phyloP scores from a whole-genome alignment of 2,888 invertebrate genomes.

The Euspilapteryx auroguttella region DNA sequence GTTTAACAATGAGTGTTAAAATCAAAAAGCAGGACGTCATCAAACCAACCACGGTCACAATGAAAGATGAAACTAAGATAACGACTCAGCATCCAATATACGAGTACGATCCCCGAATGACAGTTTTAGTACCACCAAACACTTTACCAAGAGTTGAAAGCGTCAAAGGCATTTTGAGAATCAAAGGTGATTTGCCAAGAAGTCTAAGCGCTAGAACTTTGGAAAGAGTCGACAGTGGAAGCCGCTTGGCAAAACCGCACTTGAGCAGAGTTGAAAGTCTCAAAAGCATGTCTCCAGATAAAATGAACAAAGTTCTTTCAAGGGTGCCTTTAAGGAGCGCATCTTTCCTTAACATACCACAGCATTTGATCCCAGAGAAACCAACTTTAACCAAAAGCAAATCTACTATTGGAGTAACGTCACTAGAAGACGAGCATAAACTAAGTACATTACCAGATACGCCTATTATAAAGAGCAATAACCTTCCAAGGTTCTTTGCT shows the following conservation, averaged over 20 bases:
- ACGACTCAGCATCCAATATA: conserved; percentile 35
- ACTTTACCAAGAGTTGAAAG: conserved; percentile 41
- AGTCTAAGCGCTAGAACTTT: conserved; percentile 38
- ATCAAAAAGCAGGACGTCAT: conserved; percentile 41
- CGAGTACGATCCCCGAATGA: conserved; percentile 34
- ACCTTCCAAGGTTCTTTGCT: conserved; percentile 46
- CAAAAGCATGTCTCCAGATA: conserved; percentile 38
- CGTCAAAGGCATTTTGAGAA: conserved; percentile 38
- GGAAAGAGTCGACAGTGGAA: conserved; percentile 31
- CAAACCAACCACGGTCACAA: conserved; percentile 43
- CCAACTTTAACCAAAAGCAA: conserved; percentile 42
- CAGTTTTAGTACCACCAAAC: conserved; percentile 29
- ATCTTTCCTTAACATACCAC: conserved; percentile 48
- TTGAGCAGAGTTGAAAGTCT: conserved; percentile 45
- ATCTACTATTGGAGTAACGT: conserved; percentile 38
- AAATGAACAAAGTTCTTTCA: conserved; percentile 38
- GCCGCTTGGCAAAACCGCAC: conserved; percentile 20
- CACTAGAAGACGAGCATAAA: conserved; percentile 26
- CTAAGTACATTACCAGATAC: conserved; percentile 46
- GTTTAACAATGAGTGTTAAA: conserved; percentile 39
- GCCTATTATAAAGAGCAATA: conserved; percentile 46
- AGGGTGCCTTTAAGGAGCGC: conserved; percentile 51
- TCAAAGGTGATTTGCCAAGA: conserved; percentile 24
- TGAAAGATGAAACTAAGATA: conserved; percentile 47
- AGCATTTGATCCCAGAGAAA: conserved; percentile 36